A percentile compares a stretch with the other conserved stretches of the same genome.
Evolutionary conservation across 23 tunicate species (phyloP).

Genomic region (Ciona savignyi): DNA sequence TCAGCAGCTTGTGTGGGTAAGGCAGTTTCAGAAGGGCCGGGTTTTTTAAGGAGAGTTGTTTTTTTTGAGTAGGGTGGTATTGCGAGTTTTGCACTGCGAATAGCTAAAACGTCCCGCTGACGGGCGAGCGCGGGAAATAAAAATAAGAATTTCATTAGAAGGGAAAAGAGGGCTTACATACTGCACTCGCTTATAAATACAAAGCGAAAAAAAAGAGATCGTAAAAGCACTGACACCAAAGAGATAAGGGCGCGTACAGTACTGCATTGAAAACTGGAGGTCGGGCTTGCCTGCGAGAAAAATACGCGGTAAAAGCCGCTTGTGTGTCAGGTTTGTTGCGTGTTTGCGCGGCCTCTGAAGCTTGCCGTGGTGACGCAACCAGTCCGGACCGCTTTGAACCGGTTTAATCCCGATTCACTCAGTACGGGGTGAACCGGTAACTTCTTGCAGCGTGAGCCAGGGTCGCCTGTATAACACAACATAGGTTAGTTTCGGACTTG

Average conservation of each 20-base stretch:
- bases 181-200: constrained; percentile 1
- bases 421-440: constrained; percentile 67
- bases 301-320: too few species aligned
- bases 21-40: too few species aligned
- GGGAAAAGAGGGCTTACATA: background rate
- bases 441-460: constrained; percentile 48
- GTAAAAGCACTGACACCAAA: background rate
- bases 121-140: background rate
- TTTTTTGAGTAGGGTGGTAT: too few species aligned
- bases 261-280: background rate
- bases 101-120: background rate
- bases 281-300: too few species aligned
- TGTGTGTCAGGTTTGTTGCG: too few species aligned
- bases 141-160: background rate
- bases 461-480: constrained; percentile 19
- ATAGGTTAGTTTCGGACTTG: too few species aligned
- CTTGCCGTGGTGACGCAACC: too few species aligned
- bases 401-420: constrained; percentile 17
- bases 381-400: constrained; percentile 20
- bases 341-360: too few species aligned
- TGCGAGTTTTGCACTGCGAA: too few species aligned
- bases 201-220: background rate
- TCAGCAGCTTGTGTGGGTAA: too few species aligned
- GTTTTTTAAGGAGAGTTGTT: too few species aligned
- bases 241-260: background rate